Base-by-base conservation (phyloP, 2,113 vertebrate species). In the Spilogale gracilis region DNA sequence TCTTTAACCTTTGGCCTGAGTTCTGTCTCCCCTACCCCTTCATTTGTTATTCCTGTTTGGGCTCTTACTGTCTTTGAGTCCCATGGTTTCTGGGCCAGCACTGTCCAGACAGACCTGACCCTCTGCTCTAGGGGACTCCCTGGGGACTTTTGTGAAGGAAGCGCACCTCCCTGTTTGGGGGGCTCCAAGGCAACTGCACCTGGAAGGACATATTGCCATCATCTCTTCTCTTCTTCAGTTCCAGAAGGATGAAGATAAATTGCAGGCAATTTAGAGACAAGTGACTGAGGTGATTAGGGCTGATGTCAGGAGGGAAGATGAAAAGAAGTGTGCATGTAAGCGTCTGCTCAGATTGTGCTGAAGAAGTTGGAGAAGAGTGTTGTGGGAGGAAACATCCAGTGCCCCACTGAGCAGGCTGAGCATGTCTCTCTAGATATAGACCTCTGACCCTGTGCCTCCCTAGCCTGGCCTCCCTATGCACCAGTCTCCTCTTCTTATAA, bases 231-330 rank as follows among this genome's bases (percentile, higher is more conserved):
- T 84, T 85, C 76, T 96, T 96, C 76, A 73, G 30, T 84, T 82
- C 76, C 73, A 25, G 80, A 96, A 95, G 96, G 94, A 95, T 50
- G 69, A 96, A 97, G 90, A 96, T 74, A 97, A 88, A 97, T 95
- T 92, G n/a, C 48, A 88, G 91, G 80, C 80, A 84, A 78, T 94
- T 97, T 85, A 82, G 90, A 96, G 60, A 95, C 23, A 90, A 95
- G 84, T 63, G 85, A 88, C 94, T 85, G 71, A 89, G 87, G 89
- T 97, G 91, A 95, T 95, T 82, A 96, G 86, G 67, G 76, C 76
- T 97, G 94, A 97, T 71, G 73, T 91, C 60, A 71, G 91, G 95
- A 71, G 54, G 73, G 56, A 89, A 52, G 76, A 80, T 97, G 74
- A 86, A 92, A 97, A 95, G 94, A 96, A 82, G 2, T 67, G 56